A percentile compares a stretch with the other conserved stretches of the same genome.
Conservation (phyloP, 2,888 invertebrate species). For the Lamellibrachia columna region DNA sequence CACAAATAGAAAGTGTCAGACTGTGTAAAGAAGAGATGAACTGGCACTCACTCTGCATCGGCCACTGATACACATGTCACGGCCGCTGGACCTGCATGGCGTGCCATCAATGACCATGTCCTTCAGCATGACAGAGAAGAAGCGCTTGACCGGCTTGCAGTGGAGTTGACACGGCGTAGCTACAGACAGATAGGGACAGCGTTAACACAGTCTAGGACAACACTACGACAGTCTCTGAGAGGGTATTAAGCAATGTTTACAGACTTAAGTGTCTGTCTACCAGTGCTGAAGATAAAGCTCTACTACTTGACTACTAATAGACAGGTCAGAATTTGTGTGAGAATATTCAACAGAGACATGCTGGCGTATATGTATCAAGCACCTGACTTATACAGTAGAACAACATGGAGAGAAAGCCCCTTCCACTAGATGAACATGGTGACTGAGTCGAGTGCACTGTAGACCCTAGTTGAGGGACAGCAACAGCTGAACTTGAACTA, state of each 20-base stretch:
- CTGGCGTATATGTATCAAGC: background rate
- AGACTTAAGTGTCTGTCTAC: too few species aligned
- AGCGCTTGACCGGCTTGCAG: conserved; percentile 81
- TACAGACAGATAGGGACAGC: conserved; percentile 41
- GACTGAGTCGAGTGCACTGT: background rate
- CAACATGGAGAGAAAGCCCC: background rate
- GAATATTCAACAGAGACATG: background rate
- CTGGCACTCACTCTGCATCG: conserved; percentile 74
- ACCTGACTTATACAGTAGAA: background rate
- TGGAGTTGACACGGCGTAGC: conserved; percentile 78
- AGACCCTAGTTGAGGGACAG: background rate
- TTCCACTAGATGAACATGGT: background rate
- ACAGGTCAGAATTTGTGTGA: background rate
- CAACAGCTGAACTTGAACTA: conserved; percentile 3
- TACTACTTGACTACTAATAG: too few species aligned
- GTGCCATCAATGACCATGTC: conserved; percentile 85
- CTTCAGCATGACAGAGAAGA: conserved; percentile 78
- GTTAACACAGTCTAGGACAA: background rate
- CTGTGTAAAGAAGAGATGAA: background rate
- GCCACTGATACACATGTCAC: conserved; percentile 85
- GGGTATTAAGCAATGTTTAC: too few species aligned
- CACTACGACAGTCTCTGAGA: too few species aligned
- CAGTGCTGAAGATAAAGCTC: too few species aligned
- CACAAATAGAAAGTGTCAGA: background rate
- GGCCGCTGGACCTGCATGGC: conserved; percentile 81